Percentiles rank a stretch among this genome's conserved stretches.
Evolutionary conservation across 2,797 vertebrate genomes (phyloP).

Genomic region (Bradypus variegatus): DNA sequence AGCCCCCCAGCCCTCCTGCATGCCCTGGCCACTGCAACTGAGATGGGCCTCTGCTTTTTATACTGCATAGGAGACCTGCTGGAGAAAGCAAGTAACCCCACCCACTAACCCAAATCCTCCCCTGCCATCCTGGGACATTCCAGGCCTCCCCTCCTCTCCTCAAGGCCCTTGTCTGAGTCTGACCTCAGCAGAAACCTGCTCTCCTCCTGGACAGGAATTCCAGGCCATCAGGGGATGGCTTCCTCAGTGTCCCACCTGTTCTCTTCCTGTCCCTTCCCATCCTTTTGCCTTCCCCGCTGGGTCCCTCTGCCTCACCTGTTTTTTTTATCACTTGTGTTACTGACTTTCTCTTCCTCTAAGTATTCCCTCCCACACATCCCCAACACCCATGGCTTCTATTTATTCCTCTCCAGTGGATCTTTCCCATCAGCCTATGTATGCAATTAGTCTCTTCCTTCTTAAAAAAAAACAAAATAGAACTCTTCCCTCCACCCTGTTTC

Average conservation of each 20-base stretch:
- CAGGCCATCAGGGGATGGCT: not conserved
- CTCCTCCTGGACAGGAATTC: not conserved
- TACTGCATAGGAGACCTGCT: not conserved
- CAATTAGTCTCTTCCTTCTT: not conserved
- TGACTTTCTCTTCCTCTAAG: not conserved
- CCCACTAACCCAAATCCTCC: not conserved
- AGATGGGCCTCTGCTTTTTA: not conserved
- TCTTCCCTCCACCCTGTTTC: not conserved
- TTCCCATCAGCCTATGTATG: not conserved
- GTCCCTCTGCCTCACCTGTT: not conserved
- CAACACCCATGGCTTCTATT: too few species aligned
- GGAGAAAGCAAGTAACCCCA: not conserved
- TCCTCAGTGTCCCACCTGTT: too few species aligned
- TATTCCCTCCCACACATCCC: too few species aligned
- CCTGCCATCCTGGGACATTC: not conserved
- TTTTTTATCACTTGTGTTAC: rapidly evolving
- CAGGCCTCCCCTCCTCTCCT: not conserved
- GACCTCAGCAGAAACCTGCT: not conserved
- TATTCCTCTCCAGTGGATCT: not conserved
- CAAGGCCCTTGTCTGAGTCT: not conserved
- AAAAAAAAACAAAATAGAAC: not conserved
- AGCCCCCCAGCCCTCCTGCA: not conserved
- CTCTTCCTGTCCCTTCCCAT: not conserved
- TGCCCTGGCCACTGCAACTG: not conserved
- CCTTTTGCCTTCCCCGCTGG: rapidly evolving